These are phyloP conservation scores for Chironomus tepperi DNA, from an alignment of 1,140 invertebrate genomes.

Conservation along the genomic window DNA sequence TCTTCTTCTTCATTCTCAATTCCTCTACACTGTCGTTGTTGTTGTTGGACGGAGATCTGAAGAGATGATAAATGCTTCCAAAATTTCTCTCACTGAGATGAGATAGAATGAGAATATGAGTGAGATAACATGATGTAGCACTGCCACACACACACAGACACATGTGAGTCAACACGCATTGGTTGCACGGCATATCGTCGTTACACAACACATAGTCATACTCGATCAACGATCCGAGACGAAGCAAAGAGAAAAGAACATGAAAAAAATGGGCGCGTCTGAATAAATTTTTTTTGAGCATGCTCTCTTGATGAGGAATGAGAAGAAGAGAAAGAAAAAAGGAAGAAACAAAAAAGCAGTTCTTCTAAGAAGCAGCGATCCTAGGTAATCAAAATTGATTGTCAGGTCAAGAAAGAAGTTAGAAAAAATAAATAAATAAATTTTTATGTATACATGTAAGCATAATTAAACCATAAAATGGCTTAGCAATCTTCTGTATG, in stretches of 20 bases:
- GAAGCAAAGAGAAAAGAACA: not conserved
- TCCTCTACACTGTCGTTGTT: not conserved
- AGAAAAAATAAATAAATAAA: not conserved
- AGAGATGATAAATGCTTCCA: not conserved
- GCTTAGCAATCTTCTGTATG: not conserved
- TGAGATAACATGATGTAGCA: not conserved
- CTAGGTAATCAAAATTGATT: conserved; percentile 4
- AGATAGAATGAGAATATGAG: not conserved
- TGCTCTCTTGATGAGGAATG: not conserved
- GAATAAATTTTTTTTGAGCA: not conserved
- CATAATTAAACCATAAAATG: conserved; percentile 22
- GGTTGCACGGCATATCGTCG: not conserved
- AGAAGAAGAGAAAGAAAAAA: too few relatives aligned
- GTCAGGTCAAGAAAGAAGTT: conserved; percentile 11
- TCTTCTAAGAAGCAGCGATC: not conserved
- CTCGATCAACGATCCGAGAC: conserved; percentile 16
- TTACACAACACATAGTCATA: not conserved
- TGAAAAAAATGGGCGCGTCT: not conserved
- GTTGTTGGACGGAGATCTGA: not conserved
- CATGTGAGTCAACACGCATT: not conserved
- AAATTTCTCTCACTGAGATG: not conserved
- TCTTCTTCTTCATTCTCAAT: not conserved
- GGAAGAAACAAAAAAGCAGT: too few relatives aligned
- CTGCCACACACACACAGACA: not conserved
- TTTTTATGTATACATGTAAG: not conserved